phyloP scores from a whole-genome alignment of 2,888 invertebrate species.

The Drosophila antonietae region DNA sequence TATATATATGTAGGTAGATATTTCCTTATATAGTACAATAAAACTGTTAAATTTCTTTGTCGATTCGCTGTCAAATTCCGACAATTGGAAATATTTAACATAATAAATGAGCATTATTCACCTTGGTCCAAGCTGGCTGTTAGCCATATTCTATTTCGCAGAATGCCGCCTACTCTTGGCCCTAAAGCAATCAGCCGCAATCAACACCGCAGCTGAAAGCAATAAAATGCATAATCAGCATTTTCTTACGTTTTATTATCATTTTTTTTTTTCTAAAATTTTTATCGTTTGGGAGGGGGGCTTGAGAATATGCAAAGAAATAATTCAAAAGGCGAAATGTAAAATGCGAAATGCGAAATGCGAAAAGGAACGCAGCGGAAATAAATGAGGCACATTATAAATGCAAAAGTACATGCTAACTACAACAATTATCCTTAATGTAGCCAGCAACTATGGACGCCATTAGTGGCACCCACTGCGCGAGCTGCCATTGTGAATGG shows the following conservation, averaged over 20 bases:
- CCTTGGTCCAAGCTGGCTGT: not conserved
- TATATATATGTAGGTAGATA: no score
- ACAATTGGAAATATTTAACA: conserved; percentile 22
- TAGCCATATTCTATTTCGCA: not conserved
- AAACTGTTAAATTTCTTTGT: not conserved
- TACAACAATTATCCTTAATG: conserved; percentile 79
- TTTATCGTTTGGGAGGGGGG: conserved; percentile 57
- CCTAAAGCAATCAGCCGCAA: conserved; percentile 70
- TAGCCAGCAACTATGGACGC: conserved; percentile 72
- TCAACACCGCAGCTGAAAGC: conserved; percentile 70
- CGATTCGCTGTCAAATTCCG: not conserved
- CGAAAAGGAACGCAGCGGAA: conserved; percentile 41
- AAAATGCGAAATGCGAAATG: conserved; percentile 17
- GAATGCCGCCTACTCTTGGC: not conserved
- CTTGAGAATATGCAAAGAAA: conserved; percentile 66
- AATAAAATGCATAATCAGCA: conserved; percentile 78
- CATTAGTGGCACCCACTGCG: conserved; percentile 55
- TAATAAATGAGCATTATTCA: conserved; percentile 19
- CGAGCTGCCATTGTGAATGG: conserved; percentile 9
- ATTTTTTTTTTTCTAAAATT: conserved; percentile 40
- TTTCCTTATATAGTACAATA: no score
- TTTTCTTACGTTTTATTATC: conserved; percentile 27
- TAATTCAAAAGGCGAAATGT: conserved; percentile 40
- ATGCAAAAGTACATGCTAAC: conserved; percentile 80
- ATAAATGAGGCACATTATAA: conserved; percentile 81